phyloP scores from a whole-genome alignment of 2,113 vertebrate species.

The Grallaria varia region DNA sequence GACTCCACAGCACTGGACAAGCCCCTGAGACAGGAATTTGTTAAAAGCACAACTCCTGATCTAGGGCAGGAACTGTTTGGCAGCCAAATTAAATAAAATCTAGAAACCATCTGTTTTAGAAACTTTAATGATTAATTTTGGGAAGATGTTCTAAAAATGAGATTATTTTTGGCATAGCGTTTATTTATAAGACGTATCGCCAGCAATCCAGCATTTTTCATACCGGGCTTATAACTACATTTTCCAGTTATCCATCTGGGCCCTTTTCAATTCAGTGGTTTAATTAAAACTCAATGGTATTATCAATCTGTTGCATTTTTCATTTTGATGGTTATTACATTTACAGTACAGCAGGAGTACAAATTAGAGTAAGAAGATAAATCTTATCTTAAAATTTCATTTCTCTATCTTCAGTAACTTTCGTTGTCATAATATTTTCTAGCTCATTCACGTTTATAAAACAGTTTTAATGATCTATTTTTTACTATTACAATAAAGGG shows the following conservation, averaged over 20 bases:
- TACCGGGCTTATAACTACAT: constrained; percentile 78
- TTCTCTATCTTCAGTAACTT: constrained; percentile 75
- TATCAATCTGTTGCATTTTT: constrained; percentile 86
- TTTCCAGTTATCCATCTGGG: constrained; percentile 83
- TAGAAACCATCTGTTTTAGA: constrained; percentile 79
- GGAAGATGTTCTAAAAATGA: constrained; percentile 72
- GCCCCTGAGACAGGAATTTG: not conserved
- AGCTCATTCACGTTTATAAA: constrained; percentile 70
- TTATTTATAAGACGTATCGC: constrained; percentile 72
- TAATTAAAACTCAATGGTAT: constrained; percentile 86
- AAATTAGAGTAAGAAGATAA: constrained; percentile 80
- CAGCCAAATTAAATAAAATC: constrained; percentile 72
- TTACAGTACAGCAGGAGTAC: constrained; percentile 80
- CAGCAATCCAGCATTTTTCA: constrained; percentile 73
- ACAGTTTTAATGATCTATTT: constrained; percentile 65
- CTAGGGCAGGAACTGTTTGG: constrained; percentile 31
- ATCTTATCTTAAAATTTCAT: constrained; percentile 75
- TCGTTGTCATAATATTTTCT: constrained; percentile 71
- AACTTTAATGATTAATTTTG: constrained; percentile 77
- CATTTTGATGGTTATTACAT: constrained; percentile 83
- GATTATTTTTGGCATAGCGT: constrained; percentile 72
- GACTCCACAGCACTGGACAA: not conserved
- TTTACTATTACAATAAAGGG: constrained; percentile 62
- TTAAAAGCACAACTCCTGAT: constrained; percentile 35
- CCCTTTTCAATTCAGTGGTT: constrained; percentile 82